A percentile compares a stretch with the other conserved stretches of the same genome.
phyloP scores from a whole-genome alignment of 1,140 invertebrate genomes.

The Tetragonula clypearis region DNA sequence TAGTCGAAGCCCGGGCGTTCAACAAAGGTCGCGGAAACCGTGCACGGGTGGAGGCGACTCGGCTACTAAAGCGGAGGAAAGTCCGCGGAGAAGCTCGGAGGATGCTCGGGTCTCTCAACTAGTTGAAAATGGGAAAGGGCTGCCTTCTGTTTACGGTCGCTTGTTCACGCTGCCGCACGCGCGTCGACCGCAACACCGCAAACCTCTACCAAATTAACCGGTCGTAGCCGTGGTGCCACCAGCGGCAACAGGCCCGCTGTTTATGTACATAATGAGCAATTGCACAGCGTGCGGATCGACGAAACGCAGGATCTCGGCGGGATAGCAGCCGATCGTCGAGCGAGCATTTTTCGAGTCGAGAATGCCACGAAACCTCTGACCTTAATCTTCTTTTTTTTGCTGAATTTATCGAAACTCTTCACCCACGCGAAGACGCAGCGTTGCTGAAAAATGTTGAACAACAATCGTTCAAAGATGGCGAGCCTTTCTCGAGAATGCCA shows the following conservation, averaged over 20 bases:
- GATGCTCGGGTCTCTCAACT: neutral
- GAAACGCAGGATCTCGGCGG: neutral
- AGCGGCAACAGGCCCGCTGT: conserved; percentile 48
- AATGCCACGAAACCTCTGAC: too few species aligned
- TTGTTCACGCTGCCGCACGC: neutral
- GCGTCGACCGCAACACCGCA: conserved; percentile 16
- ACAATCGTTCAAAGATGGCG: too few species aligned
- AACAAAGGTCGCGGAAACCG: neutral
- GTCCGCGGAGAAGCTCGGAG: conserved; percentile 5
- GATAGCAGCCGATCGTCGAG: neutral
- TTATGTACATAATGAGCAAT: conserved; percentile 63
- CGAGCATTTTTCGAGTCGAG: too few species aligned
- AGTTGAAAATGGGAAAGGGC: neutral
- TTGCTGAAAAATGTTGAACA: too few species aligned
- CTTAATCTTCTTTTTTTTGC: too few species aligned
- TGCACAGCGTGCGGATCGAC: conserved; percentile 19
- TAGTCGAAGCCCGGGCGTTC: neutral
- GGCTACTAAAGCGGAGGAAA: conserved; percentile 1
- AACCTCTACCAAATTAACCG: conserved; percentile 58
- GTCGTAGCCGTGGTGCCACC: conserved; percentile 41
- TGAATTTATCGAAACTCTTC: too few species aligned
- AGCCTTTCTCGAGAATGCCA: too few species aligned
- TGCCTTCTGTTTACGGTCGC: neutral
- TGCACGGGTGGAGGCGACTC: neutral
- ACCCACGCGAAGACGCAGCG: too few species aligned